Conservation (phyloP, 2,797 vertebrate species). For the Acanthornis magna region DNA sequence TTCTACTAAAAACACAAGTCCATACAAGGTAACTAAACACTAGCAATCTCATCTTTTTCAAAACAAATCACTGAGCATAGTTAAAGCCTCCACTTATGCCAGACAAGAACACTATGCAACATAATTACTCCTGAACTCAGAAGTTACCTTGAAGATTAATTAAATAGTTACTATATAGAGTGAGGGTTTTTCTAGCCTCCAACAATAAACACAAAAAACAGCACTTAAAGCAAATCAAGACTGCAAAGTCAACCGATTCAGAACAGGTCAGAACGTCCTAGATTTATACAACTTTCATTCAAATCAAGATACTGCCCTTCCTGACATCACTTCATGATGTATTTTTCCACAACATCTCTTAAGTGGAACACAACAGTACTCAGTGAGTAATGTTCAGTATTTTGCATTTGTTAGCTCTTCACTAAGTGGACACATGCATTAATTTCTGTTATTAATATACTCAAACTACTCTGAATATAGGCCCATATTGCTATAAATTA, state of each 20-base stretch:
- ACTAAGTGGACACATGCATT: accelerated
- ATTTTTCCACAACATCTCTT: background rate
- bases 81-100: background rate
- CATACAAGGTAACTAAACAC: background rate
- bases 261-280: background rate
- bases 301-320: background rate
- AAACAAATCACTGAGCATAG: background rate
- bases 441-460: background rate
- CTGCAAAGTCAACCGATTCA: background rate
- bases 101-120: background rate
- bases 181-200: accelerated
- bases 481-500: background rate
- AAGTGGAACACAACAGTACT: background rate
- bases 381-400: background rate
- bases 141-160: background rate
- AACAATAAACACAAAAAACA: background rate
- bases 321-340: background rate
- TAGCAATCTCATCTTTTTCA: background rate
- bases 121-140: background rate
- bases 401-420: background rate
- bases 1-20: background rate
- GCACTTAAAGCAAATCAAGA: background rate
- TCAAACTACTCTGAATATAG: background rate
- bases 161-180: background rate
- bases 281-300: background rate